Evolutionary conservation across 1,140 invertebrate species (phyloP).

Genomic region (Drosophila gunungcola): DNA sequence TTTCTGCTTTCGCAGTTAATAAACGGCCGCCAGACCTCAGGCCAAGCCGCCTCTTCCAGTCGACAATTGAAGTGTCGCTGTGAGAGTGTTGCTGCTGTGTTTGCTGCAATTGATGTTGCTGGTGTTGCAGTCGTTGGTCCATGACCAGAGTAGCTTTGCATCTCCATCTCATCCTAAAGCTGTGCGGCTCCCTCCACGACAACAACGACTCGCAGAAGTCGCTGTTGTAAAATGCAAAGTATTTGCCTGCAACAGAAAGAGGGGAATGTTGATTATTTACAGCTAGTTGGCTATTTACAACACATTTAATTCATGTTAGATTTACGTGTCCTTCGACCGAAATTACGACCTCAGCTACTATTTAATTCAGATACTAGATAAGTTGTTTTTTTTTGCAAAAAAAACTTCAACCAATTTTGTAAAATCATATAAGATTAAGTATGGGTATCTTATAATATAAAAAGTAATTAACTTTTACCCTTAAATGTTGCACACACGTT

Average conservation of each 20-base stretch:
- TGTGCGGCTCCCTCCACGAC: slow-evolving; percentile 49
- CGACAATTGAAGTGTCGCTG: slow-evolving; percentile 58
- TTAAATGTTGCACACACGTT: too few species aligned
- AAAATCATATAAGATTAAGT: too few species aligned
- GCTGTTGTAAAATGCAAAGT: slow-evolving; percentile 23
- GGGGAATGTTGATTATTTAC: background rate
- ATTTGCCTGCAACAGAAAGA: slow-evolving; percentile 17
- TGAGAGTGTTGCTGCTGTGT: slow-evolving; percentile 31
- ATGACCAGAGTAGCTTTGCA: slow-evolving; percentile 80
- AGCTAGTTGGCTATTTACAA: background rate
- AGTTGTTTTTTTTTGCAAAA: too few species aligned
- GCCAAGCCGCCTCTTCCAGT: slow-evolving; percentile 47
- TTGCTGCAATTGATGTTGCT: slow-evolving; percentile 22
- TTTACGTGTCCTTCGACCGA: too few species aligned
- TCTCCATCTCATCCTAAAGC: slow-evolving; percentile 84
- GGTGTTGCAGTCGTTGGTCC: slow-evolving; percentile 64
- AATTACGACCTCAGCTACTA: too few species aligned
- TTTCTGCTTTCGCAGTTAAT: slow-evolving; percentile 61
- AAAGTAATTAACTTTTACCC: too few species aligned
- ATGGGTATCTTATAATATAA: too few species aligned
- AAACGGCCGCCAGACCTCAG: slow-evolving; percentile 57
- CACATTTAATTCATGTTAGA: background rate
- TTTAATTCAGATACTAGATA: too few species aligned
- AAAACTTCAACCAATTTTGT: too few species aligned
- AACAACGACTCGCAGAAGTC: slow-evolving; percentile 39